phyloP scores from a whole-genome alignment of 1,140 invertebrate species.

The Drosophila setifemur region DNA sequence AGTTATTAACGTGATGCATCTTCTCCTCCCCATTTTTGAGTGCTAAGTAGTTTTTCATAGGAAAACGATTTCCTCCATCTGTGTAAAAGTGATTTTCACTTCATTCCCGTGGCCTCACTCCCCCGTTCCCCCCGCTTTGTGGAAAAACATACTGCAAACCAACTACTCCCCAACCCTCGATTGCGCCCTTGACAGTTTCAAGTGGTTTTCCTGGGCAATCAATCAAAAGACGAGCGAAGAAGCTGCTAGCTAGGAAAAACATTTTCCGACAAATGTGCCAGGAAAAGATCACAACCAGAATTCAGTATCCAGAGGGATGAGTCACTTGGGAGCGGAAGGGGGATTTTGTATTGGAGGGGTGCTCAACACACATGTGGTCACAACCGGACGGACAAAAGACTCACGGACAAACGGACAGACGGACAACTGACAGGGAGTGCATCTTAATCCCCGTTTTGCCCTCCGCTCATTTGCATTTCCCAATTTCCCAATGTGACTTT shows the following conservation, averaged over 20 bases:
- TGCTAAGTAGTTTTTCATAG: conserved; percentile 71
- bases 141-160: no score
- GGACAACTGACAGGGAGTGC: conserved; percentile 18
- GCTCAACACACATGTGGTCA: conserved; percentile 54
- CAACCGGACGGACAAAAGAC: conserved; percentile 9
- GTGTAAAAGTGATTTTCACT: conserved; percentile 70
- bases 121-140: no score
- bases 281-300: conserved; percentile 47
- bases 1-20: conserved; percentile 45
- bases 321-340: conserved; percentile 4
- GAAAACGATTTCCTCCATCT: conserved; percentile 52
- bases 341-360: neutral
- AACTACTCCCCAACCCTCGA: neutral
- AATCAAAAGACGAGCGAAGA: conserved; percentile 54
- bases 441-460: conserved; percentile 61
- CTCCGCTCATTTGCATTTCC: conserved; percentile 59
- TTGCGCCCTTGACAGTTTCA: conserved; percentile 64
- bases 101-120: conserved; percentile 43
- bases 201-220: conserved; percentile 76
- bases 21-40: neutral
- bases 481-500: conserved; percentile 25
- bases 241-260: conserved; percentile 51
- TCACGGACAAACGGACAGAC: neutral
- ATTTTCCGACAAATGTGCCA: conserved; percentile 69
- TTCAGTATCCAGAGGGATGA: conserved; percentile 2